Conservation (phyloP, 2,888 invertebrate genomes). For the Cerceris ruficornis region DNA sequence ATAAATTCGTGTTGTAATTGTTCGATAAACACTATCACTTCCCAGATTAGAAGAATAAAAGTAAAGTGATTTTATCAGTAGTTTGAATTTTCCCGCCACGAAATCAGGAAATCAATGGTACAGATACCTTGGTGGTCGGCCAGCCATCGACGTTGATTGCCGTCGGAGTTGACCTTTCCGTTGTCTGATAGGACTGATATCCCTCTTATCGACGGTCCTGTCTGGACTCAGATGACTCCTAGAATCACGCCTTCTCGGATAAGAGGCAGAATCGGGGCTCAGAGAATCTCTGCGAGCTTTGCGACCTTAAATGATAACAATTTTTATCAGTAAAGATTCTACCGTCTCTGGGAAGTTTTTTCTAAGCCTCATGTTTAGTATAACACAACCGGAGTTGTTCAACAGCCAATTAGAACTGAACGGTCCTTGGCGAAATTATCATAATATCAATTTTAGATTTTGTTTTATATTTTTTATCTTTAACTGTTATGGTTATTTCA, state of each 20-base stretch:
- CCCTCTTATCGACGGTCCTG: conserved; percentile 86
- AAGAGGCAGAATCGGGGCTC: conserved; percentile 94
- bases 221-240: conserved; percentile 91
- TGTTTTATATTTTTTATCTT: too few species aligned
- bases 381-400: too few species aligned
- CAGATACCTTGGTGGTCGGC: conserved; percentile 81
- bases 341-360: background rate
- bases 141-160: conserved; percentile 91
- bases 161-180: conserved; percentile 87
- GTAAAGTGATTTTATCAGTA: background rate
- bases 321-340: background rate
- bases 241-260: conserved; percentile 88
- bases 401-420: too few species aligned
- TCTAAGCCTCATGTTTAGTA: too few species aligned
- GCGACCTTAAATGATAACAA: conserved; percentile 82
- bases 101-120: conserved; percentile 48
- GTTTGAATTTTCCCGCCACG: background rate
- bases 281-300: conserved; percentile 92
- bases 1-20: background rate
- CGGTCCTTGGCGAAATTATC: too few species aligned
- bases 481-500: too few species aligned
- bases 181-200: conserved; percentile 89
- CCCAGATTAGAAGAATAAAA: background rate
- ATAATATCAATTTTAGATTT: too few species aligned
- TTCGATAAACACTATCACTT: background rate